These are phyloP conservation scores for Bellardia bayeri DNA, from an alignment of 2,888 invertebrate genomes.

Conservation along the genomic window DNA sequence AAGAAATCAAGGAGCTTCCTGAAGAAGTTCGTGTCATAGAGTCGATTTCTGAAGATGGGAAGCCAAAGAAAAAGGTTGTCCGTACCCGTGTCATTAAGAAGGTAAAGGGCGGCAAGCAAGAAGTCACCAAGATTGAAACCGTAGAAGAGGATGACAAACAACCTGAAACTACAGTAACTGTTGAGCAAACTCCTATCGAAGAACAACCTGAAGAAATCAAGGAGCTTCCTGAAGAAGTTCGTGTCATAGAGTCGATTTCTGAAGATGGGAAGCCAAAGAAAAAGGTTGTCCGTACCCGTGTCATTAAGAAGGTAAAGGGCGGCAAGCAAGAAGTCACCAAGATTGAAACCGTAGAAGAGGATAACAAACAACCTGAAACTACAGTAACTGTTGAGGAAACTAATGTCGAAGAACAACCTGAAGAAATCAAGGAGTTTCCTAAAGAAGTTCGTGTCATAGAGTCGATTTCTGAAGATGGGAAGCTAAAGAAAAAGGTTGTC, in stretches of 20 bases:
- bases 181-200: constrained; percentile 37
- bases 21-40: constrained; percentile 45
- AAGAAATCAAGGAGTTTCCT: neutral
- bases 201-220: constrained; percentile 12
- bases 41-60: constrained; percentile 44
- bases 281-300: constrained; percentile 45
- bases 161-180: constrained; percentile 55
- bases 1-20: constrained; percentile 46
- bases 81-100: constrained; percentile 52
- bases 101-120: constrained; percentile 53
- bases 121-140: constrained; percentile 55
- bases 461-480: constrained; percentile 56
- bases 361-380: constrained; percentile 55
- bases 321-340: constrained; percentile 56
- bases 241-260: constrained; percentile 18
- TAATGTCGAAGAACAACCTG: constrained; percentile 12
- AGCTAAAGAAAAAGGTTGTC: constrained; percentile 52
- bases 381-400: constrained; percentile 46
- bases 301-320: constrained; percentile 48
- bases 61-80: constrained; percentile 40
- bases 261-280: constrained; percentile 43
- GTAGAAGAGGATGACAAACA: constrained; percentile 59
- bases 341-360: constrained; percentile 55
- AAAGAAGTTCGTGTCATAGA: constrained; percentile 55
- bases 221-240: constrained; percentile 42